A percentile compares a stretch with the other conserved stretches of the same genome.
Evolutionary conservation across 1,140 invertebrate species (phyloP).

Genomic region (Andricus grossulariae): DNA sequence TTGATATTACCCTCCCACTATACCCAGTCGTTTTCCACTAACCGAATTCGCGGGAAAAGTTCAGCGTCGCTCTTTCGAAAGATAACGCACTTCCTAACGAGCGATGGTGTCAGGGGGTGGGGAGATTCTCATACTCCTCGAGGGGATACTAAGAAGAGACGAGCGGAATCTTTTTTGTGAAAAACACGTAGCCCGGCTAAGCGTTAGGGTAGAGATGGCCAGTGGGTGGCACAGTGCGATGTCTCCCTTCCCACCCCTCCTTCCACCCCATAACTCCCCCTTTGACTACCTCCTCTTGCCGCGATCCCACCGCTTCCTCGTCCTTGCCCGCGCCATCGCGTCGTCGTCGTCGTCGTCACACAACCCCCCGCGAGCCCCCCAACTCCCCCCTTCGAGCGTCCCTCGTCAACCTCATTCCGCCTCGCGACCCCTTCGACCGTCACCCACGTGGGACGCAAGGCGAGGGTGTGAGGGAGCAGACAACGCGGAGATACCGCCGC

Average conservation of each 20-base stretch:
- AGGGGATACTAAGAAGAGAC: constrained; percentile 29
- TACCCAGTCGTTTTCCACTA: constrained; percentile 6
- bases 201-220: constrained; percentile 58
- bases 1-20: neutral
- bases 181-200: constrained; percentile 48
- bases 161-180: constrained; percentile 43
- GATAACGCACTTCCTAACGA: constrained; percentile 27
- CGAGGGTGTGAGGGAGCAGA: constrained; percentile 65
- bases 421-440: constrained; percentile 64
- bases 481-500: constrained; percentile 64
- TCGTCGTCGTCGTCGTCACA: constrained; percentile 15
- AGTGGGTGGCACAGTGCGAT: constrained; percentile 57
- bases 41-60: constrained; percentile 27
- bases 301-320: constrained; percentile 44
- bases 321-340: constrained; percentile 49
- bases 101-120: constrained; percentile 19
- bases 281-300: constrained; percentile 43
- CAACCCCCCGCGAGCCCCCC: constrained; percentile 32
- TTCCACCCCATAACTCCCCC: constrained; percentile 35
- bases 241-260: constrained; percentile 43
- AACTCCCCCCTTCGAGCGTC: constrained; percentile 43
- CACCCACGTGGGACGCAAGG: constrained; percentile 65
- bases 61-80: constrained; percentile 3
- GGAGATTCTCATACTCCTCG: constrained; percentile 57
- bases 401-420: constrained; percentile 63